These are phyloP conservation scores for Vidua chalybeata DNA, from an alignment of 2,113 vertebrate genomes.

Conservation along the genomic window DNA sequence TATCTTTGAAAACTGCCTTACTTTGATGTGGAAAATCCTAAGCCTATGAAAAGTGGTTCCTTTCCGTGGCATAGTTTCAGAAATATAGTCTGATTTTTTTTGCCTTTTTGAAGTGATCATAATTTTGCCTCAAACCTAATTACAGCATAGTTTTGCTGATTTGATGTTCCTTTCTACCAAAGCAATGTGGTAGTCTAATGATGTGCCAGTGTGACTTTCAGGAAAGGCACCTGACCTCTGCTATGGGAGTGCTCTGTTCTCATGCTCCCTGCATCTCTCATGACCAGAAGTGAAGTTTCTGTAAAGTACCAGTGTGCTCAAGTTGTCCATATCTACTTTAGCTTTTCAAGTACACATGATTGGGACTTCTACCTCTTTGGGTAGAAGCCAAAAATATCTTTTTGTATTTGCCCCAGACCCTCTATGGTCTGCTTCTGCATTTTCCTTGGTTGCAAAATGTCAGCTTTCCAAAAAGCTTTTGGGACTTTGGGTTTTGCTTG, in stretches of 20 bases:
- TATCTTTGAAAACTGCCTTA: background rate
- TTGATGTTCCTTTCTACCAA: background rate
- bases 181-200: background rate
- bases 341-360: background rate
- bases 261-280: accelerated
- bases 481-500: background rate
- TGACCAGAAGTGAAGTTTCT: background rate
- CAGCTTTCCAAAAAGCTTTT: background rate
- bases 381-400: background rate
- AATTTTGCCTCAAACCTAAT: background rate
- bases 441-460: background rate
- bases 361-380: background rate
- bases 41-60: background rate
- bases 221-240: background rate
- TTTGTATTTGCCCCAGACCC: background rate
- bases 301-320: background rate
- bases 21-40: constrained; percentile 4
- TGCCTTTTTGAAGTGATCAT: background rate
- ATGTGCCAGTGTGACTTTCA: background rate
- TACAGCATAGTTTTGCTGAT: background rate
- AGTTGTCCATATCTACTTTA: background rate
- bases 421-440: background rate
- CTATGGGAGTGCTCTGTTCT: background rate
- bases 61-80: background rate
- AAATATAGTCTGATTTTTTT: background rate